Evolutionary conservation across 2,888 invertebrate genomes (phyloP).

Genomic region (Callosobruchus maculatus): DNA sequence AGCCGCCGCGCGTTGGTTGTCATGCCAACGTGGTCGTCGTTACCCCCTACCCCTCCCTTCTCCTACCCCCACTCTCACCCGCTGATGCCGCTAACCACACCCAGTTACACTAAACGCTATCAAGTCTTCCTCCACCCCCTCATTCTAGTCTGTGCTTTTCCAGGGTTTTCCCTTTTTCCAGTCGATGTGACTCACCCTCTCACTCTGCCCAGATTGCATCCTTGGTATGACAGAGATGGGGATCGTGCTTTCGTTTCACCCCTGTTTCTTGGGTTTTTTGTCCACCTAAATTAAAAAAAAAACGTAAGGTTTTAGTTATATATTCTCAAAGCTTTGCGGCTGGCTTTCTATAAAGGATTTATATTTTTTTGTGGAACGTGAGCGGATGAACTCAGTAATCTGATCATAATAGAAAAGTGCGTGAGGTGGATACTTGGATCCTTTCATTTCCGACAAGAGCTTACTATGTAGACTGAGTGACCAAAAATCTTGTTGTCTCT

Average conservation of each 20-base stretch:
- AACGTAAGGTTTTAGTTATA: neutral
- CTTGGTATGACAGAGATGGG: neutral
- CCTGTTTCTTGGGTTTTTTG: neutral
- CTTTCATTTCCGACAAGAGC: too few relatives aligned
- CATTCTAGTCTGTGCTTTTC: conserved; percentile 6
- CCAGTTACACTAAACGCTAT: conserved; percentile 34
- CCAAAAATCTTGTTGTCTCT: too few relatives aligned
- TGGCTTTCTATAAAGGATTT: neutral
- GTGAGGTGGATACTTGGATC: neutral
- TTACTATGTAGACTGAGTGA: too few relatives aligned
- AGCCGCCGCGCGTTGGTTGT: conserved; percentile 34
- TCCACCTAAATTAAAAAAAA: neutral
- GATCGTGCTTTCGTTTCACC: neutral
- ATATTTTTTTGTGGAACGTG: neutral
- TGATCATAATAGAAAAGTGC: neutral
- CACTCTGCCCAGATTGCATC: neutral
- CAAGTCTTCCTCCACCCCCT: conserved; percentile 23
- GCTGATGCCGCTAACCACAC: conserved; percentile 39
- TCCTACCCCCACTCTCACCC: neutral
- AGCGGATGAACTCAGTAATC: neutral
- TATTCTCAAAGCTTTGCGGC: neutral
- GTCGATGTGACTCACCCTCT: neutral
- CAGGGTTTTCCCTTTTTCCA: neutral
- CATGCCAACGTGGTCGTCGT: conserved; percentile 38
- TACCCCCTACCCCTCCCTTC: neutral